These are phyloP conservation scores for Cossypha niveicapilla DNA, from an alignment of 2,797 vertebrate genomes.

Conservation along the genomic window DNA sequence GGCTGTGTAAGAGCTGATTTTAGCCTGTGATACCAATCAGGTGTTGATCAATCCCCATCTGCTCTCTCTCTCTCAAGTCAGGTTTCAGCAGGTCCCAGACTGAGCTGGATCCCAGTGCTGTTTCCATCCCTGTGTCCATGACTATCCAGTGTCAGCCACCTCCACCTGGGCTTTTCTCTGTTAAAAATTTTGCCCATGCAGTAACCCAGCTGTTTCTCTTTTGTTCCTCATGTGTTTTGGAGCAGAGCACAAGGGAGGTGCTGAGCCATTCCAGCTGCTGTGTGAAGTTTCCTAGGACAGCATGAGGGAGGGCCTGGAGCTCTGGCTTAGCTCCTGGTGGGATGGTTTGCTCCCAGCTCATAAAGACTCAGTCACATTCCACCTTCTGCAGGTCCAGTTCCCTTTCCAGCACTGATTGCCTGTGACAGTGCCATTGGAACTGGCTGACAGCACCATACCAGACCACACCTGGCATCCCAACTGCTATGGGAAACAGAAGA, in stretches of 20 bases:
- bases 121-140: neutral
- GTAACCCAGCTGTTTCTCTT: neutral
- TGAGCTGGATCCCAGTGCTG: neutral
- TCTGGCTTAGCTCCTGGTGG: neutral
- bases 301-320: neutral
- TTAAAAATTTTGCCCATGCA: neutral
- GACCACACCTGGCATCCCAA: neutral
- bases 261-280: rapidly evolving
- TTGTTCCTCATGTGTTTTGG: neutral
- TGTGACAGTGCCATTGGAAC: rapidly evolving
- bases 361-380: neutral
- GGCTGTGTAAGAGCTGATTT: neutral
- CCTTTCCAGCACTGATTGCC: neutral
- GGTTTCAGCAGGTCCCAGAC: neutral
- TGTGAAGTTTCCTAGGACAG: neutral
- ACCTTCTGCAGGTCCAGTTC: rapidly evolving
- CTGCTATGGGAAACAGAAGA: neutral
- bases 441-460: neutral
- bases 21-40: neutral
- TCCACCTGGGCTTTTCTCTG: neutral
- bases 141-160: neutral
- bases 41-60: neutral
- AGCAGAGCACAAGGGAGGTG: rapidly evolving
- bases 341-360: neutral
- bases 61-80: neutral